A percentile compares a stretch with the other conserved stretches of the same genome.
Evolutionary conservation across 2,888 invertebrate species (phyloP).

Genomic region (Campoletis raptor): DNA sequence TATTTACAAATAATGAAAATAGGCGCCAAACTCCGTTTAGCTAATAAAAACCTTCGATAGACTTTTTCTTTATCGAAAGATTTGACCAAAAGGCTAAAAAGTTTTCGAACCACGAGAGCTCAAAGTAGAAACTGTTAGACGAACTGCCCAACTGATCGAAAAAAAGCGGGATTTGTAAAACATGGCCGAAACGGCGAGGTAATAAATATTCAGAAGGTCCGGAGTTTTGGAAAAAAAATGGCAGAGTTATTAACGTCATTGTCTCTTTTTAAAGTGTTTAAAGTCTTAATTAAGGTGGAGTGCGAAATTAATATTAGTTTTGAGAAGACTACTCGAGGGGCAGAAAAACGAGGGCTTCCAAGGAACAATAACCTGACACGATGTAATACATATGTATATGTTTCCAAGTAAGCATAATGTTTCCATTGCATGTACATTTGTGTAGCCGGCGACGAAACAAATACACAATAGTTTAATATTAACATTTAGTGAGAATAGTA

Average conservation of each 20-base stretch:
- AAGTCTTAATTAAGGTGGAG: neutral
- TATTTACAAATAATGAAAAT: neutral
- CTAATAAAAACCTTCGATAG: neutral
- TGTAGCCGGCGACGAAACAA: neutral
- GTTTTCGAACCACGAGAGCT: neutral
- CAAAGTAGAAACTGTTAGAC: neutral
- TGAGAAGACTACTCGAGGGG: neutral
- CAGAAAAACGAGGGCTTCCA: neutral
- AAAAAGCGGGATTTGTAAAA: neutral
- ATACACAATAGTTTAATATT: neutral
- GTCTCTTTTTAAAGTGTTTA: neutral
- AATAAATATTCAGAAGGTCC: neutral
- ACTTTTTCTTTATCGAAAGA: neutral
- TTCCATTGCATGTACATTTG: neutral
- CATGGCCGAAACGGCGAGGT: neutral
- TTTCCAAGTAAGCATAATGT: neutral
- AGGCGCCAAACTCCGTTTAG: neutral
- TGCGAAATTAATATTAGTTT: neutral
- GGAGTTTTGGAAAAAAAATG: neutral
- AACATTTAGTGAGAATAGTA: neutral
- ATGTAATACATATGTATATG: neutral
- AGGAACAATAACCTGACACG: constrained; percentile 7
- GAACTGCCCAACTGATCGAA: neutral
- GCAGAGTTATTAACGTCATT: neutral
- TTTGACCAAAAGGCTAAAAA: neutral